Evolutionary conservation across 2,113 vertebrate genomes (phyloP).

Genomic region (Polypterus bichir): DNA sequence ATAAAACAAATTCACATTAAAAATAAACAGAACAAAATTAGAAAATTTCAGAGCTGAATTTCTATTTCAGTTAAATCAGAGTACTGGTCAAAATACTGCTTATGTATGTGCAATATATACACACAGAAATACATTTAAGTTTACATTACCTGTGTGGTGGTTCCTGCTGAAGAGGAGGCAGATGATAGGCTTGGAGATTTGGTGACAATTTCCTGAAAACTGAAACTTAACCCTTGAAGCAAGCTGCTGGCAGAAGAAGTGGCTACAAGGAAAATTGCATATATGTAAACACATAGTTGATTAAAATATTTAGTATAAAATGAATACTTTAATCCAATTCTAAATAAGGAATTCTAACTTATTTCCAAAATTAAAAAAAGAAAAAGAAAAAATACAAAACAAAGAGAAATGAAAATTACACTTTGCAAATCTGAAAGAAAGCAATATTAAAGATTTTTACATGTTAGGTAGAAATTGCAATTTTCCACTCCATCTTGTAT

Average conservation of each 20-base stretch:
- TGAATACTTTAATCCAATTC: neutral
- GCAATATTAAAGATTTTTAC: no score
- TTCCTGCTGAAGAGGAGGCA: conserved; percentile 26
- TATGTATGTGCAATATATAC: no score
- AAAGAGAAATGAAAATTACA: no score
- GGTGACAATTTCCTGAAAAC: conserved; percentile 84
- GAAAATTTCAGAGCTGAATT: no score
- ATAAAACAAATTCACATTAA: no score
- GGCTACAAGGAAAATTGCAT: conserved; percentile 38
- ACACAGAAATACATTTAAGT: neutral
- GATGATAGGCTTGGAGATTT: conserved; percentile 64
- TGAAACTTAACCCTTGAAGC: conserved; percentile 92
- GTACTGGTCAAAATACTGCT: no score
- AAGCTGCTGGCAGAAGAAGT: conserved; percentile 87
- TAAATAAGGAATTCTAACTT: neutral
- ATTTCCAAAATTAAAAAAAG: neutral
- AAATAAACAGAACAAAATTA: no score
- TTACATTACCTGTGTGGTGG: conserved; percentile 45
- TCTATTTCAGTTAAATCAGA: no score
- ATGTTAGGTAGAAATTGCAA: no score
- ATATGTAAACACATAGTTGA: neutral
- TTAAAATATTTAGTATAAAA: neutral
- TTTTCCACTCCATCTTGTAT: no score
- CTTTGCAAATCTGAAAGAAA: no score
- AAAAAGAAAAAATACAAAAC: no score